These are phyloP conservation scores for Gambusia affinis DNA, from an alignment of 2,113 vertebrate genomes.

Conservation along the genomic window DNA sequence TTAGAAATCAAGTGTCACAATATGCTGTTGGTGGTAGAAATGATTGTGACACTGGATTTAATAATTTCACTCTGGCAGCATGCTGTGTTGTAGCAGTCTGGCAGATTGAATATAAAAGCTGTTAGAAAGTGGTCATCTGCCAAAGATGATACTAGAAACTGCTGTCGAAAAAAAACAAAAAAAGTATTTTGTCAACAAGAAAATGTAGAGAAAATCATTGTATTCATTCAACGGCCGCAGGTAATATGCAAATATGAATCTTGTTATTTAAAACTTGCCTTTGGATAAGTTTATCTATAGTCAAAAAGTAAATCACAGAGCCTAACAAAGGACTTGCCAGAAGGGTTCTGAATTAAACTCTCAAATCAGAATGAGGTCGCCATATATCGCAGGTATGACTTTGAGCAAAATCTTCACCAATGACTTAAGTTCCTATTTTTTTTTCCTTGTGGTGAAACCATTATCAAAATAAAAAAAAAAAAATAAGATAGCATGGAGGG, in stretches of 20 bases:
- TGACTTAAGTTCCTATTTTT: neutral
- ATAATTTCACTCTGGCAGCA: conserved; percentile 21
- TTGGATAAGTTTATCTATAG: neutral
- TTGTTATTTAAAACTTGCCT: no score
- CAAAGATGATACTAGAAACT: conserved; percentile 22
- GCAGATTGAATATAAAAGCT: conserved; percentile 50
- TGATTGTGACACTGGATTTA: neutral
- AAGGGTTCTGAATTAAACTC: neutral
- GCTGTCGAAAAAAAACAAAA: conserved; percentile 27
- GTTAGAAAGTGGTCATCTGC: conserved; percentile 45
- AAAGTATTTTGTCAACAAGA: neutral
- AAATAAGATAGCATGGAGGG: neutral
- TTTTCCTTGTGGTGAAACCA: neutral
- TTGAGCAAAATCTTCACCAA: neutral
- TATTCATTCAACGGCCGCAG: neutral
- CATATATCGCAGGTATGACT: conserved; percentile 1
- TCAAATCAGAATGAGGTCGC: conserved; percentile 11
- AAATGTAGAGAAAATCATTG: neutral
- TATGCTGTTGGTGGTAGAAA: conserved; percentile 8
- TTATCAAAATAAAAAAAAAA: neutral
- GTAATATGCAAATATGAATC: no score
- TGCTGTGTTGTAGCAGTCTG: conserved; percentile 34
- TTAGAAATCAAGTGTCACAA: conserved; percentile 13
- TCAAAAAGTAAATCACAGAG: neutral
- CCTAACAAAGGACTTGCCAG: no score